A percentile compares a stretch with the other conserved stretches of the same genome.
phyloP scores from a whole-genome alignment of 1,140 invertebrate genomes.

The Sarcophaga peregrina region DNA sequence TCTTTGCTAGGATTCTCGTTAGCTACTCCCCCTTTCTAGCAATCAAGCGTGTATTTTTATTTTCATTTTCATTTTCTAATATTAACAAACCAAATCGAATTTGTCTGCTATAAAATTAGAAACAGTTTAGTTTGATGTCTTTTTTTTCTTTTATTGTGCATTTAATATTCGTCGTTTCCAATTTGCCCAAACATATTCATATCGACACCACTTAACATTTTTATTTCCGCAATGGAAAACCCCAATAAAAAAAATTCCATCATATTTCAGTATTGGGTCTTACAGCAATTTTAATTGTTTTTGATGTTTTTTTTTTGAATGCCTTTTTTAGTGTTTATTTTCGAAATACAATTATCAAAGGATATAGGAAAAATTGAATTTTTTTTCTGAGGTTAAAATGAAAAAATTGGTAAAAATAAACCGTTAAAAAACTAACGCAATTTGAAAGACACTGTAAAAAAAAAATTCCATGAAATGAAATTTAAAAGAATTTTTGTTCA shows the following conservation, averaged over 20 bases:
- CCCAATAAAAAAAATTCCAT: neutral
- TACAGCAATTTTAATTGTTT: neutral
- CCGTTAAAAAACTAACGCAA: neutral
- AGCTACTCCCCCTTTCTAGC: neutral
- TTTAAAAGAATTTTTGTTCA: neutral
- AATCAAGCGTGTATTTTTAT: neutral
- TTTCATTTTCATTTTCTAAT: neutral
- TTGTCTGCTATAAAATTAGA: slow-evolving; percentile 5
- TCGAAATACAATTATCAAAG: slow-evolving; percentile 32
- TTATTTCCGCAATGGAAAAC: slow-evolving; percentile 8
- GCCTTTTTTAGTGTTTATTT: slow-evolving; percentile 32
- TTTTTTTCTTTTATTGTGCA: neutral
- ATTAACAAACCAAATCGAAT: neutral
- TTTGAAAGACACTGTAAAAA: neutral
- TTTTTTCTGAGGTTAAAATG: neutral
- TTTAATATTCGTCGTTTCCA: slow-evolving; percentile 5
- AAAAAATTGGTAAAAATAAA: neutral
- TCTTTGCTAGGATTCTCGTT: neutral
- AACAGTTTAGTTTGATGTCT: neutral
- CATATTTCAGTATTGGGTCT: neutral
- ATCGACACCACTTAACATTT: neutral
- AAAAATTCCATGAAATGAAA: neutral
- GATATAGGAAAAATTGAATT: neutral
- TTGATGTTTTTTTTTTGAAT: neutral
- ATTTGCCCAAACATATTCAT: neutral